A percentile compares a stretch with the other conserved stretches of the same genome.
Conservation (phyloP, 2,888 invertebrate genomes). For the Loripinus fragilis region DNA sequence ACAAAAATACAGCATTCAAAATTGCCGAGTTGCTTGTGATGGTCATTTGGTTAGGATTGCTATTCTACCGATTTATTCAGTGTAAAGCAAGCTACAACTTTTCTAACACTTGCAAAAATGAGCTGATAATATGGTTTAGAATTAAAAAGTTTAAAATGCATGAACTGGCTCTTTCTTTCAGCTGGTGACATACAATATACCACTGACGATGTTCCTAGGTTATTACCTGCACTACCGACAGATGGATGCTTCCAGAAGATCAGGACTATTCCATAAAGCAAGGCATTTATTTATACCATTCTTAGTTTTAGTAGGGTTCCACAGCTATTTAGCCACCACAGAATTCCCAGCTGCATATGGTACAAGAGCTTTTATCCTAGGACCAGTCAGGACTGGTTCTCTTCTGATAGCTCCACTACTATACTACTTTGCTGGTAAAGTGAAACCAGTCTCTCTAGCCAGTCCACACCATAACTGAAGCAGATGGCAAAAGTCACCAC, state of each 20-base stretch:
- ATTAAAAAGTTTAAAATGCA: too few species aligned
- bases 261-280: slow-evolving; percentile 41
- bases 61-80: too few species aligned
- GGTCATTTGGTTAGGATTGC: too few species aligned
- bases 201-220: slow-evolving; percentile 89
- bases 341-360: slow-evolving; percentile 93
- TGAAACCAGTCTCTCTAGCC: slow-evolving; percentile 10
- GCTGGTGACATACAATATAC: slow-evolving; percentile 89
- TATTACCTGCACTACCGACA: slow-evolving; percentile 86
- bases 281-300: slow-evolving; percentile 68
- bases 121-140: too few species aligned
- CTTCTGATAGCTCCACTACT: slow-evolving; percentile 88
- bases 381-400: slow-evolving; percentile 92
- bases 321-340: slow-evolving; percentile 85
- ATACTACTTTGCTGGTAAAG: slow-evolving; percentile 50
- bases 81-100: too few species aligned
- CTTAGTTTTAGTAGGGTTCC: slow-evolving; percentile 83
- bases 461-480: slow-evolving; percentile 18
- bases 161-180: slow-evolving; percentile 67
- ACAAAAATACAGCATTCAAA: too few species aligned
- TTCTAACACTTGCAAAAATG: too few species aligned
- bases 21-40: neutral
- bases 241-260: slow-evolving; percentile 27
- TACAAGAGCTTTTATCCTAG: slow-evolving; percentile 89
- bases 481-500: too few species aligned